Conservation (phyloP, 2,888 invertebrate genomes). For the Cephus sareptanus region DNA sequence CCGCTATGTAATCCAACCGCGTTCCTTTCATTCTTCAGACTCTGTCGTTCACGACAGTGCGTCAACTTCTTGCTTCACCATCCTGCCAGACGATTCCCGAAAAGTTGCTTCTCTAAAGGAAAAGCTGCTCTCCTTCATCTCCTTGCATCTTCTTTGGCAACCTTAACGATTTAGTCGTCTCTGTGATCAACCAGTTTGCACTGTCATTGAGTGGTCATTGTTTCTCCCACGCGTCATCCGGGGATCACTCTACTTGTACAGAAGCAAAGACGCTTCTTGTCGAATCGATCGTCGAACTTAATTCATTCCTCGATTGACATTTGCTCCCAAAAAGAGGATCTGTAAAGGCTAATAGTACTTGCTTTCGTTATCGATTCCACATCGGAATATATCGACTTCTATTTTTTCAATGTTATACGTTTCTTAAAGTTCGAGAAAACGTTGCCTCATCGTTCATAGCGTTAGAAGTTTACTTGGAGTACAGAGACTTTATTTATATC, state of each 20-base stretch:
- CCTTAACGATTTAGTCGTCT: slow-evolving; percentile 1
- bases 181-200: slow-evolving; percentile 23
- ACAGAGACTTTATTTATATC: not conserved
- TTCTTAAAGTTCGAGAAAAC: not conserved
- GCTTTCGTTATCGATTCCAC: not conserved
- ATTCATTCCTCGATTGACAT: slow-evolving; percentile 1
- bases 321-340: not conserved
- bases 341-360: not conserved
- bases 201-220: slow-evolving; percentile 30
- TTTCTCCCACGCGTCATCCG: slow-evolving; percentile 28
- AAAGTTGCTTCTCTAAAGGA: not conserved
- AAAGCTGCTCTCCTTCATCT: slow-evolving; percentile 11
- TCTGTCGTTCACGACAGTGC: not conserved
- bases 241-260: slow-evolving; percentile 4
- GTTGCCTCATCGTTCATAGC: not conserved
- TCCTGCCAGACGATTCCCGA: not conserved
- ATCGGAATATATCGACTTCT: not conserved
- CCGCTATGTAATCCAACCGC: slow-evolving; percentile 38
- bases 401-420: not conserved
- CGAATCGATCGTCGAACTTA: not conserved
- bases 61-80: not conserved
- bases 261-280: not conserved
- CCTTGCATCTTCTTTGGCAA: slow-evolving; percentile 12
- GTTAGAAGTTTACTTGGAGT: not conserved
- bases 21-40: not conserved